Base-by-base conservation (phyloP, 2,797 vertebrate species). In the Meda fulgida region DNA sequence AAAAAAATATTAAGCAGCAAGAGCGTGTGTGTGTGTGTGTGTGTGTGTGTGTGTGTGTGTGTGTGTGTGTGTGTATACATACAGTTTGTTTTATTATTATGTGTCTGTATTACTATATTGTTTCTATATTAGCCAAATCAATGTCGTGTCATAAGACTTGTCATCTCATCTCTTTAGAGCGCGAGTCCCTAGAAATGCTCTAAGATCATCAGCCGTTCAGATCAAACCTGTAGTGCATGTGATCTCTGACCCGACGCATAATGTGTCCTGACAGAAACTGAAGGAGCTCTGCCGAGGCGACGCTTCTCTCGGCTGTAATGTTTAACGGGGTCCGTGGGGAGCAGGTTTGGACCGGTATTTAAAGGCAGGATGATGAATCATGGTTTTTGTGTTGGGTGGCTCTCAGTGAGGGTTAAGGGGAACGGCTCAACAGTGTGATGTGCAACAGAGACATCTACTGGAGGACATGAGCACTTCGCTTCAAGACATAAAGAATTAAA, bases 371-470 rank as follows among this genome's bases (percentile, higher is more conserved):
- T 38, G 48, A 81, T 81, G 26, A 81, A 81, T 55, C 3, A 11
- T 40, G 40, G n/a, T 36, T 55, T 70, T 69, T 38, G 53, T 78
- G 75, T 60, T 4, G 11, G 6, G 55, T 29, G 36, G 14, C 31
- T 55, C 79, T 40, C 23, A 13, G 79, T 14, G 16, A 58, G 34
- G 34, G 53, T 65, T 31, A 0, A 14, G 7, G 51, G 34, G 9
- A 38, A 31, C 36, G 18, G 34, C 53, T 81, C 34, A 19, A 1
- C 4, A 36, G 29, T 29, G 43, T 3, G 3, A 16, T n/a, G 83
- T 34, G 26, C 48, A n/a, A 13, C 51, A 84, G 83, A 43, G 83
- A 78, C 83, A 69, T 46, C 83, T 84, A 14, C 19, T 43, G 83
- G 65, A 58, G 1, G 8, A 55, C n/a, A 21, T 1, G 2, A 73